A percentile compares a stretch with the other conserved stretches of the same genome.
Conservation (phyloP, 2,113 vertebrate species). For the Scomber japonicus region DNA sequence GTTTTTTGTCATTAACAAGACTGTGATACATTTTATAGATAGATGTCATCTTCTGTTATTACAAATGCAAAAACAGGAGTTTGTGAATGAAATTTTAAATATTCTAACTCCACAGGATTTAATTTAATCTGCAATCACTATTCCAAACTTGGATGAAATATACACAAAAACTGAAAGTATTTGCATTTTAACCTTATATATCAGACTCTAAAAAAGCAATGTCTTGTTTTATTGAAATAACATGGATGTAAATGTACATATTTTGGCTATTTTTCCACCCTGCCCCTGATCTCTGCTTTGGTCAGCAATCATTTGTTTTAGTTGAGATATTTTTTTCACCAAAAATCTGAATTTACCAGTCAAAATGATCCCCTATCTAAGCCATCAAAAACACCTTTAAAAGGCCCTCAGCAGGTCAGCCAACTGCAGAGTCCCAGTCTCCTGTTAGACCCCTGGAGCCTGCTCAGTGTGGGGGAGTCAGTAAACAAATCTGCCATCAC, state of each 20-base stretch:
- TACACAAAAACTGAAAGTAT: too few species aligned
- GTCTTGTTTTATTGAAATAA: too few species aligned
- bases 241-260: too few species aligned
- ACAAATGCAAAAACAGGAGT: not conserved
- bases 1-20: not conserved
- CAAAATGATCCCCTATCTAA: constrained; percentile 7
- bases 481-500: constrained; percentile 61
- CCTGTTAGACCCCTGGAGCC: constrained; percentile 77
- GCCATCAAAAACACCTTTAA: constrained; percentile 8
- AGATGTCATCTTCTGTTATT: not conserved
- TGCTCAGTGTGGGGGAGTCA: constrained; percentile 66
- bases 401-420: constrained; percentile 19
- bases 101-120: too few species aligned
- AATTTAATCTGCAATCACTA: too few species aligned
- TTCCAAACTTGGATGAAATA: too few species aligned
- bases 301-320: not conserved
- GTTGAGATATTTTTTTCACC: not conserved
- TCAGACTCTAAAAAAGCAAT: too few species aligned
- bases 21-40: not conserved
- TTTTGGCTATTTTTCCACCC: not conserved
- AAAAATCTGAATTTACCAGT: not conserved
- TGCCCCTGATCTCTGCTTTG: not conserved
- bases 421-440: constrained; percentile 59
- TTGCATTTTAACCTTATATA: too few species aligned
- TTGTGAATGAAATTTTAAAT: too few species aligned